phyloP scores from a whole-genome alignment of 1,140 invertebrate species.

The Eriosoma lanigerum region DNA sequence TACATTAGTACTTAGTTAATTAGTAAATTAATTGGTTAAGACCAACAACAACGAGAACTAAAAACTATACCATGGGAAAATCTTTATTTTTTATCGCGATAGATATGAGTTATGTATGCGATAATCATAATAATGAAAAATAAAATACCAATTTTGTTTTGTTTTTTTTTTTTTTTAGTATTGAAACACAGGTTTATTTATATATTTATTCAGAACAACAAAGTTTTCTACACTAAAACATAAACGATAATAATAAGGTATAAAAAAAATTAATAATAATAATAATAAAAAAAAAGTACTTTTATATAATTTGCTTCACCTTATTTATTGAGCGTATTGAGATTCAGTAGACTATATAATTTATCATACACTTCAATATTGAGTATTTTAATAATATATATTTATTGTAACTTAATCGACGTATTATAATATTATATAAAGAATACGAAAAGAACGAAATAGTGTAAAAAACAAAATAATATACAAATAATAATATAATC shows the following conservation, averaged over 20 bases:
- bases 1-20: too few species aligned
- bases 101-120: too few species aligned
- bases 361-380: constrained; percentile 35
- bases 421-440: neutral
- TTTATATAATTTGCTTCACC: constrained; percentile 25
- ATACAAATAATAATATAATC: constrained; percentile 9
- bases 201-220: neutral
- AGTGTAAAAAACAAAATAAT: neutral
- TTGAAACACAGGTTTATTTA: constrained; percentile 4
- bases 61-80: too few species aligned
- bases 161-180: neutral
- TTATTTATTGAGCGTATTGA: constrained; percentile 50
- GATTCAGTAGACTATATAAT: constrained; percentile 50
- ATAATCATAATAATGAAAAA: too few species aligned
- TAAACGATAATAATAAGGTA: neutral
- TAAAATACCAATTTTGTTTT: too few species aligned
- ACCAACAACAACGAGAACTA: too few species aligned
- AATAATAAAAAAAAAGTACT: constrained; percentile 9
- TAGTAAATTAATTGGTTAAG: too few species aligned
- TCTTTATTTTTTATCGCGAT: too few species aligned
- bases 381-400: constrained; percentile 28
- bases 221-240: neutral
- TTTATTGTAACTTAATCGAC: constrained; percentile 44
- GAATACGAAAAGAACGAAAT: too few species aligned
- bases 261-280: neutral